Base-by-base conservation (phyloP, 2,888 invertebrate species). In the Molorchus minor region DNA sequence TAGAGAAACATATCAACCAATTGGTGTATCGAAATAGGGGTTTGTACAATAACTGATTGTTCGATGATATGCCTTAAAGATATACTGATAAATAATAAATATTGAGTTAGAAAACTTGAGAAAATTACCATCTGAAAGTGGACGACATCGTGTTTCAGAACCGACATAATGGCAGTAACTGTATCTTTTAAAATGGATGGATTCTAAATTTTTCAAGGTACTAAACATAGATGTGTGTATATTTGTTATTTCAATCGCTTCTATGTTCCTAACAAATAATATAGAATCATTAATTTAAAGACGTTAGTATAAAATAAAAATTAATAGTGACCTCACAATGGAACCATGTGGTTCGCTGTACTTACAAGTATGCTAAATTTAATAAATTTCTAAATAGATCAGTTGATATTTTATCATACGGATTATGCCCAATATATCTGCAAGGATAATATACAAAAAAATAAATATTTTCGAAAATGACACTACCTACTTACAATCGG, bases 111-210 rank as follows among this genome's bases (percentile, higher is more conserved):
- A 36, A 46, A 47, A n/a, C n/a, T n/a, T n/a, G n/a, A n/a, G n/a
- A 20, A 30, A 21, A 20, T 66, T 77, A 78, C 88, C 89, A 73
- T 89, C 88, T 10, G 85, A 84, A 17, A 81, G 79, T 0, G 89
- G 89, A 25, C 79, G 80, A 68, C 89, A 89, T 65, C 82, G 81
- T 46, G 82, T 79, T 3, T 86, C 85, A 35, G 80, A 78, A 0
- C 86, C 86, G 0, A 85, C 85, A 75, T 83, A 86, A 1, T 84
- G 83, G 69, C 89, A 89, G 72, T 85, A 88, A 67, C 84, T 82
- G 71, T 88, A 89, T 40, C 84, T 84, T 63, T 85, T 84, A 63
- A 87, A 88, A 64, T 86, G 84, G 75, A 87, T 80, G 57, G 84
- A 84, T 56, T 84, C 81, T 16, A 88, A 75, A 8, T 80, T 79